Conservation (phyloP, 2,888 invertebrate species). For the Hanleya hanleyi region DNA sequence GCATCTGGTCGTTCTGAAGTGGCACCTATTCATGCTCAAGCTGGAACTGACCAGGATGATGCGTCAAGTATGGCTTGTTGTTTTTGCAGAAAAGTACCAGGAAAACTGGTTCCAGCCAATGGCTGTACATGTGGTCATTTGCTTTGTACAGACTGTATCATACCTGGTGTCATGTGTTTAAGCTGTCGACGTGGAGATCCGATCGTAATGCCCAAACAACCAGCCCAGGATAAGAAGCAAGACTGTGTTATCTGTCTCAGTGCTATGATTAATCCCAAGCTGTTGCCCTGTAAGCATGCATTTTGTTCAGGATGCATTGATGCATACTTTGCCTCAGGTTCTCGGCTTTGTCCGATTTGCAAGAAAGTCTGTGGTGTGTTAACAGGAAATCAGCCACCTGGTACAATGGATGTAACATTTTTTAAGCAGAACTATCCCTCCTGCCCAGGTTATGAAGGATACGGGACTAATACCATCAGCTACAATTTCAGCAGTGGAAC, state of each 20-base stretch:
- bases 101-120: no score
- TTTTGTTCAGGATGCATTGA: conserved; percentile 61
- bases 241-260: conserved; percentile 53
- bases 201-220: no score
- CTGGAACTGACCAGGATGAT: no score
- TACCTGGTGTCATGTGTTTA: no score
- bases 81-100: no score
- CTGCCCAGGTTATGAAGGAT: conserved; percentile 32
- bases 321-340: conserved; percentile 42
- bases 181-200: no score
- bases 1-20: no score
- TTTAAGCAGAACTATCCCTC: conserved; percentile 30
- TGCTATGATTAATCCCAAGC: conserved; percentile 27
- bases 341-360: conserved; percentile 63
- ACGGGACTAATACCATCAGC: conserved; percentile 39
- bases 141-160: no score
- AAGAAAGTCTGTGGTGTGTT: conserved; percentile 51
- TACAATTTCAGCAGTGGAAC: conserved; percentile 66
- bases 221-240: conserved; percentile 9
- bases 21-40: no score
- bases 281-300: conserved; percentile 50
- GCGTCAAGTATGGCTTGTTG: no score
- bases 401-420: conserved; percentile 41
- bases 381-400: conserved; percentile 60
- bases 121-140: no score